Percentiles rank a stretch among this genome's conserved stretches.
phyloP scores from a whole-genome alignment of 2,888 invertebrate species.

The Ectemnius cavifrons region DNA sequence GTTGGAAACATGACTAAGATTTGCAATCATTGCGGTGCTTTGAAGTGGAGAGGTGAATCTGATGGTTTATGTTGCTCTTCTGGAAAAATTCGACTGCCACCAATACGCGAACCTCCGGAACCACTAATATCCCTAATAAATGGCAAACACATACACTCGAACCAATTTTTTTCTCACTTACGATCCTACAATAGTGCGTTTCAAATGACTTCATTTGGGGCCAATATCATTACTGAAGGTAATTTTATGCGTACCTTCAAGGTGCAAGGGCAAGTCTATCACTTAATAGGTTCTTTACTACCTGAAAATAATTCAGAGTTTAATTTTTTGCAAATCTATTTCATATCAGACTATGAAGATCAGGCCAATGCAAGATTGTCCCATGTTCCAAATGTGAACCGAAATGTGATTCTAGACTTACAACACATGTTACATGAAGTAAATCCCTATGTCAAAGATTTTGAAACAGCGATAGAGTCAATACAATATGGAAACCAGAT shows the following conservation, averaged over 20 bases:
- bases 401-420: neutral
- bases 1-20: neutral
- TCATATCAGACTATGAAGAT: neutral
- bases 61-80: neutral
- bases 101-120: neutral
- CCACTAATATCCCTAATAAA: neutral
- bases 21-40: neutral
- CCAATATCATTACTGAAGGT: neutral
- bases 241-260: neutral
- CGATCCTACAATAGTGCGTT: neutral
- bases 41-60: neutral
- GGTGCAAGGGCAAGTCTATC: neutral
- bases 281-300: neutral
- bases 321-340: neutral
- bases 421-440: constrained; percentile 5
- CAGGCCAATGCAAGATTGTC: neutral
- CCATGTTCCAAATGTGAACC: neutral
- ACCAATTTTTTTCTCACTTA: neutral
- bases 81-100: neutral
- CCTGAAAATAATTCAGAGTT: neutral
- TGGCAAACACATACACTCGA: neutral
- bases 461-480: constrained; percentile 6
- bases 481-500: neutral
- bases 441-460: constrained; percentile 1
- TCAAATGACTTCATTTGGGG: neutral